phyloP scores from a whole-genome alignment of 2,888 invertebrate species.

The Eilema sororculum region DNA sequence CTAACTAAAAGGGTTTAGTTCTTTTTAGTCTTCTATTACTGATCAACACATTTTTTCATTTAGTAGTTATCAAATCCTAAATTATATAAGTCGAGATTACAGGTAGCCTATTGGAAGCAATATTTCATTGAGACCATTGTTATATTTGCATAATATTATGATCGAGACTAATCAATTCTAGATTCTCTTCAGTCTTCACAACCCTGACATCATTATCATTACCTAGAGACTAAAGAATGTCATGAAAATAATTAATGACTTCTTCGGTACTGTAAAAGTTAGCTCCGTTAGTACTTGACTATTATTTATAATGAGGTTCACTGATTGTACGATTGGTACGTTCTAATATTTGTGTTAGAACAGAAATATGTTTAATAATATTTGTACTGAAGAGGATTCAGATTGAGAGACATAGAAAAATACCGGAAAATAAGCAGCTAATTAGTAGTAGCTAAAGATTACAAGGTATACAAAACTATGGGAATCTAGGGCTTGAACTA shows the following conservation, averaged over 20 bases:
- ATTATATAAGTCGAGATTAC: too few relatives aligned
- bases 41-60: too few relatives aligned
- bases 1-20: too few relatives aligned
- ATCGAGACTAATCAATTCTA: neutral
- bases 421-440: too few relatives aligned
- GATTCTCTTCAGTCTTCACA: neutral
- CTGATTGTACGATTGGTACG: neutral
- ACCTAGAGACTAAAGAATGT: neutral
- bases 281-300: too few relatives aligned
- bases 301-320: neutral
- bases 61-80: too few relatives aligned
- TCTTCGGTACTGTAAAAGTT: too few relatives aligned
- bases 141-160: neutral
- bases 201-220: neutral
- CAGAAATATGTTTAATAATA: neutral
- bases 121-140: neutral
- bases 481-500: neutral
- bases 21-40: too few relatives aligned
- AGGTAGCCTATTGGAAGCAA: neutral
- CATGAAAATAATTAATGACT: neutral
- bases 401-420: neutral
- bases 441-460: too few relatives aligned
- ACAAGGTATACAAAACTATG: neutral
- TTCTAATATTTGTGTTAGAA: neutral
- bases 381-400: neutral